Evolutionary conservation across 2,113 vertebrate genomes (phyloP), one percentile per base, ranked within the genome.

Genomic region (Blennius ocellaris): DNA sequence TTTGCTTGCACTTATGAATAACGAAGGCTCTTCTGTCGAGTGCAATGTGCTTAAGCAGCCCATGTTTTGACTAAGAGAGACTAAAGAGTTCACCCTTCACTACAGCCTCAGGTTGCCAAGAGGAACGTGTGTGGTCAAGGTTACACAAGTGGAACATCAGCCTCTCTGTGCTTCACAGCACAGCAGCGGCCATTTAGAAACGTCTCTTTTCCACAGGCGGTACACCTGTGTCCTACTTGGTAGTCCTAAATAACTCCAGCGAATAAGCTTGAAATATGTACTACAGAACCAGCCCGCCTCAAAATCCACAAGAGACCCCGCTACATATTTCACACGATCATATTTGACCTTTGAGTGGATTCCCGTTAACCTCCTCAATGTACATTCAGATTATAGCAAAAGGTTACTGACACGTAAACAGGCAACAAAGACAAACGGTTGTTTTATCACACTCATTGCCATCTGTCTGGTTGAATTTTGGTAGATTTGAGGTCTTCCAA

Each of bases 161-260:
- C 41, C 57, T 66, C 21, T 48, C 8, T 5, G 36, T 55, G 47
- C 58, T 41, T 38, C 44, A 8, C 0, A 30, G 5, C 43, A 40
- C 21, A 48, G 47, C 14, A 44, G 68, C 15, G 49, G 51, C 50
- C 68, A 71, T 63, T 78, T 73, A 69, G 56, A 21, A 77, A 61
- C 48, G 58, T 51, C 51, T 70, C 50, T 57, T 77, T 61, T 70
- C 72, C 65, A 51, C 56, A 39, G 15, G 6, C 6, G 6, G 50
- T 53, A 65, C 65, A 73, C 75, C 61, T 69, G 78, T 84, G 85
- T 79, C 77, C 80, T 84, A 66, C 60, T 76, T 82, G 67, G 59
- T 71, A 75, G 59, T 47, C 55, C 76, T 64, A 80, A 84, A 78
- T 76, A 75, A 63, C 64, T 80, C 66, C 54, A 10, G 39, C 69